These are phyloP conservation scores for Hycleus phaleratus DNA, from an alignment of 1,140 invertebrate genomes.

Conservation along the genomic window DNA sequence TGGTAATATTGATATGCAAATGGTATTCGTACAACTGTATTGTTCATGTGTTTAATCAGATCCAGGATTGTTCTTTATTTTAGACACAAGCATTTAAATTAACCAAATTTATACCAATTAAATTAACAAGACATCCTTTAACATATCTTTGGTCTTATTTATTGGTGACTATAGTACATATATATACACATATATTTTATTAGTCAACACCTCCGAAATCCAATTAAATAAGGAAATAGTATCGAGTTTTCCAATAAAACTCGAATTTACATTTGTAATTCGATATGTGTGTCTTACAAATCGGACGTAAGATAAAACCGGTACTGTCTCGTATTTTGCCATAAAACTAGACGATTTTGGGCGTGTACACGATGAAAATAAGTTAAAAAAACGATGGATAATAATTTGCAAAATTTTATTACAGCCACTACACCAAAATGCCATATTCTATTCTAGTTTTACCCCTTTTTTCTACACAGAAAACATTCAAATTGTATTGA, in stretches of 20 bases:
- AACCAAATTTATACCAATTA: conserved; percentile 20
- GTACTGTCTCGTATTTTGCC: conserved; percentile 14
- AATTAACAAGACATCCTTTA: conserved; percentile 19
- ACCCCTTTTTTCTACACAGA: too few species aligned
- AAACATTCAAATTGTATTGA: too few species aligned
- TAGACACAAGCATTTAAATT: conserved; percentile 19
- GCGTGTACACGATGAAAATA: neutral
- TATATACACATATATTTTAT: conserved; percentile 15
- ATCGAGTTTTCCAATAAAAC: conserved; percentile 15
- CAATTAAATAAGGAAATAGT: conserved; percentile 16
- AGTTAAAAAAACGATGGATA: neutral
- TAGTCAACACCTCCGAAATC: conserved; percentile 13
- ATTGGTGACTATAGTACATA: conserved; percentile 4
- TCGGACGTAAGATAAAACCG: conserved; percentile 5
- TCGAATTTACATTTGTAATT: conserved; percentile 20
- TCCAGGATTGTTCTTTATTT: conserved; percentile 14
- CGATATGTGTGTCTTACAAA: conserved; percentile 16
- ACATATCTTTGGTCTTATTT: conserved; percentile 12
- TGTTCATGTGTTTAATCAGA: conserved; percentile 16
- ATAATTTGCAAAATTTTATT: too few species aligned
- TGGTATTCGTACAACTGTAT: conserved; percentile 6
- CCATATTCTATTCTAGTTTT: too few species aligned
- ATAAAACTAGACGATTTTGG: conserved; percentile 11
- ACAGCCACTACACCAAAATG: too few species aligned
- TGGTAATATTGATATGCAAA: conserved; percentile 6